Conservation (phyloP, 1,140 invertebrate genomes). For the Drosophila melanica region DNA sequence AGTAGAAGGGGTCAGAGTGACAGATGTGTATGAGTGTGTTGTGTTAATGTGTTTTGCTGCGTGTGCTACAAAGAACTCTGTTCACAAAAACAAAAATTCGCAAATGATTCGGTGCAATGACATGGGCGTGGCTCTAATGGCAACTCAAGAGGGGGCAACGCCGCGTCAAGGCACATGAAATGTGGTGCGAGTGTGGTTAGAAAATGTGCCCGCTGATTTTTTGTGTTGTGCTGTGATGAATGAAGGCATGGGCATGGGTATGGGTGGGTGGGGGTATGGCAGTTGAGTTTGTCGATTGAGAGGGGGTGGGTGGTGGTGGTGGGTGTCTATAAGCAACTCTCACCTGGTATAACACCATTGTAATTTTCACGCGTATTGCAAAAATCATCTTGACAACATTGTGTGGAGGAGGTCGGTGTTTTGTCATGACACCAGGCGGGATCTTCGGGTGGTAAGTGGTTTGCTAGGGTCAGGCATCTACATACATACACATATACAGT, state of each 20-base stretch:
- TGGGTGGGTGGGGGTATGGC: slow-evolving; percentile 9
- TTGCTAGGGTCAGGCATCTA: slow-evolving; percentile 88
- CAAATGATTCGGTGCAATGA: slow-evolving; percentile 68
- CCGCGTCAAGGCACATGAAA: not conserved
- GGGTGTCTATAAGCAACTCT: slow-evolving; percentile 60
- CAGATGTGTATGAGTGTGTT: slow-evolving; percentile 19
- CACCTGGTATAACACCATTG: slow-evolving; percentile 77
- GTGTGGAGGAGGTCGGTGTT: slow-evolving; percentile 62
- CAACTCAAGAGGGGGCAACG: slow-evolving; percentile 1
- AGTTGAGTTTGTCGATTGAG: not conserved
- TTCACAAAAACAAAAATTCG: slow-evolving; percentile 31
- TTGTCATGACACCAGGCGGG: slow-evolving; percentile 86
- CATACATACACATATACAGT: slow-evolving; percentile 65
- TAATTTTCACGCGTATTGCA: slow-evolving; percentile 86
- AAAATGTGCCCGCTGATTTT: slow-evolving; percentile 9
- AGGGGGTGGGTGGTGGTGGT: slow-evolving; percentile 15
- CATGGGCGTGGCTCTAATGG: slow-evolving; percentile 43
- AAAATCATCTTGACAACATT: slow-evolving; percentile 87
- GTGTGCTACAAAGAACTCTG: slow-evolving; percentile 44
- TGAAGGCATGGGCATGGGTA: slow-evolving; percentile 6
- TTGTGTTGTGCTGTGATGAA: not conserved
- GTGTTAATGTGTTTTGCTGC: slow-evolving; percentile 20
- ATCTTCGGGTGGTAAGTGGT: slow-evolving; percentile 88
- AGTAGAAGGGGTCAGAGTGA: slow-evolving; percentile 12
- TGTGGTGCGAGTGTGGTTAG: not conserved